Conservation (phyloP, 2,113 vertebrate genomes). For the Oncorhynchus gorbuscha region DNA sequence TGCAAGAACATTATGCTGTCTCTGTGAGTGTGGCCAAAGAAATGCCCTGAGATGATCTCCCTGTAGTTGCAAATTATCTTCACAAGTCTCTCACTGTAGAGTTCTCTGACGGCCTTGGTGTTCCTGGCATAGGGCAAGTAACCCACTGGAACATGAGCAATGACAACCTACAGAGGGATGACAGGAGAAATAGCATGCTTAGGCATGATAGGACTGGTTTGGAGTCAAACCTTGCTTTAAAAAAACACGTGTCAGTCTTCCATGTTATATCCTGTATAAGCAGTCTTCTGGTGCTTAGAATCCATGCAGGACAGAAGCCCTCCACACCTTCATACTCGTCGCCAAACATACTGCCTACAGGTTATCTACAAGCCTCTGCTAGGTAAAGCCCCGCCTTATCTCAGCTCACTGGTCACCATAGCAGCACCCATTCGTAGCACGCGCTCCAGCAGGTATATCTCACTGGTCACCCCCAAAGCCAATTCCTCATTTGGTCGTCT, state of each 20-base stretch:
- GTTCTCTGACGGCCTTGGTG: slow-evolving; percentile 76
- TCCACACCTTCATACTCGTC: slow-evolving; percentile 30
- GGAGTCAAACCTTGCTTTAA: neutral
- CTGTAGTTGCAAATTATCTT: slow-evolving; percentile 84
- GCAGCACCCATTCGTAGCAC: too few relatives aligned
- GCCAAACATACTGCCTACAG: too few relatives aligned
- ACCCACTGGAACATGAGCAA: slow-evolving; percentile 89
- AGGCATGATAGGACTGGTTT: too few relatives aligned
- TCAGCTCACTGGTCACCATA: too few relatives aligned
- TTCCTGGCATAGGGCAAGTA: slow-evolving; percentile 78
- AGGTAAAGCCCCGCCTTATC: too few relatives aligned
- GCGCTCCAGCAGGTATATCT: too few relatives aligned
- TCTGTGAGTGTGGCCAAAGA: slow-evolving; percentile 93
- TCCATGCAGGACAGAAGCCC: neutral
- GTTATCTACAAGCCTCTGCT: too few relatives aligned
- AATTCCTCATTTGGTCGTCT: too few relatives aligned
- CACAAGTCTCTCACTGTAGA: slow-evolving; percentile 84
- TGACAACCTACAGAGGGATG: slow-evolving; percentile 78
- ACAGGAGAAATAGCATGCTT: neutral
- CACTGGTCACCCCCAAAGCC: too few relatives aligned
- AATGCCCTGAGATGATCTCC: slow-evolving; percentile 83
- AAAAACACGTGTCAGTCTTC: neutral
- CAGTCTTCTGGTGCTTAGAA: slow-evolving; percentile 70
- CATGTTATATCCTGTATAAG: neutral
- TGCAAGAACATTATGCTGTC: slow-evolving; percentile 92